These are phyloP conservation scores for Ecdyonurus torrentis DNA, from an alignment of 2,888 invertebrate species.

Conservation along the genomic window DNA sequence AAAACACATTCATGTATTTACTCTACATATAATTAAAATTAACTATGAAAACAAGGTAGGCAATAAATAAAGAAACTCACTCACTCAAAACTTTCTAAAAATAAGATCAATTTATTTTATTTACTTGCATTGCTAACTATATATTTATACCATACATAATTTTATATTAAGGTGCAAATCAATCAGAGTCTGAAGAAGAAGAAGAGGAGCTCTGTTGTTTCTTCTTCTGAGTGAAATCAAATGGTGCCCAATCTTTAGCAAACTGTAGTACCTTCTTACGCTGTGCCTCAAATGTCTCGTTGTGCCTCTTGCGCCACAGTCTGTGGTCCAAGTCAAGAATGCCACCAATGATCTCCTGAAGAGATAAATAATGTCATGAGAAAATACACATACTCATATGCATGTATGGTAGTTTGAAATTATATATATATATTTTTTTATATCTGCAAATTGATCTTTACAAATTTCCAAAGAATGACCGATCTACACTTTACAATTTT, in stretches of 20 bases:
- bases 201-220: slow-evolving; percentile 17
- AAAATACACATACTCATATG: background rate
- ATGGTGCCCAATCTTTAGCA: slow-evolving; percentile 49
- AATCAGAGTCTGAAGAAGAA: slow-evolving; percentile 9
- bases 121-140: background rate
- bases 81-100: too few species aligned
- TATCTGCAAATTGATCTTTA: too few species aligned
- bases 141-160: background rate
- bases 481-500: too few species aligned
- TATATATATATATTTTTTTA: too few species aligned
- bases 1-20: background rate
- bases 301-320: slow-evolving; percentile 68
- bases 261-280: slow-evolving; percentile 58
- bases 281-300: slow-evolving; percentile 57
- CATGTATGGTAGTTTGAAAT: background rate
- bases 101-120: background rate
- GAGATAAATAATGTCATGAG: slow-evolving; percentile 11
- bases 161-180: background rate
- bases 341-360: slow-evolving; percentile 82
- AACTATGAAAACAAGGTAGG: too few species aligned
- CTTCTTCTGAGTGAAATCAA: slow-evolving; percentile 32
- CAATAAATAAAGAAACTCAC: too few species aligned
- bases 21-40: background rate
- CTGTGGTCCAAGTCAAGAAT: slow-evolving; percentile 77
- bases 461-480: too few species aligned